Percentiles rank a stretch among this genome's conserved stretches.
Conservation (phyloP, 2,888 invertebrate species). For the Creontiades dilutus region DNA sequence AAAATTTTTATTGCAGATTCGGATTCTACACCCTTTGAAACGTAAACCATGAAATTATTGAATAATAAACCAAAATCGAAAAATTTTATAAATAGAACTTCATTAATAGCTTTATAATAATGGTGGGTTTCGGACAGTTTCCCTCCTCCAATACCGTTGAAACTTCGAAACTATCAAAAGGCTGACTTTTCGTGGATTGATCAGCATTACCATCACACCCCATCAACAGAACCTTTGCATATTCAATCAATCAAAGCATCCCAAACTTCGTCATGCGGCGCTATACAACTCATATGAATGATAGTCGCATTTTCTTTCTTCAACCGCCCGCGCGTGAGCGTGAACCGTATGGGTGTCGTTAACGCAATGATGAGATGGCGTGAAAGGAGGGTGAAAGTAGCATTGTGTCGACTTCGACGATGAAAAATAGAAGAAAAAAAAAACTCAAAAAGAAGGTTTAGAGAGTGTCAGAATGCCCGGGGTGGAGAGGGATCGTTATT, state of each 20-base stretch:
- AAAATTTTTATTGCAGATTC: no score
- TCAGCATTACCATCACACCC: not conserved
- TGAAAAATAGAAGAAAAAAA: not conserved
- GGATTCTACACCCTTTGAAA: no score
- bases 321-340: not conserved
- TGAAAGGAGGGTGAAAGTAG: constrained; percentile 25
- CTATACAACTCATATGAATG: not conserved
- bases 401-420: not conserved
- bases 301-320: not conserved
- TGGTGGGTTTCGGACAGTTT: not conserved
- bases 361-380: not conserved
- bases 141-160: not conserved
- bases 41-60: no score
- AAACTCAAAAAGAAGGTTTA: constrained; percentile 14
- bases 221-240: not conserved
- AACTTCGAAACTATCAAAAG: no score
- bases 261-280: not conserved
- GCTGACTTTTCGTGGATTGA: not conserved
- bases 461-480: not conserved
- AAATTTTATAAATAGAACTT: not conserved
- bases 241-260: not conserved
- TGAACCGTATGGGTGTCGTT: not conserved
- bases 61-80: not conserved
- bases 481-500: constrained; percentile 25
- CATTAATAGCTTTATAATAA: not conserved